These are phyloP conservation scores for Mongoloraphidia duomilia DNA, from an alignment of 2,888 invertebrate species.

Conservation along the genomic window DNA sequence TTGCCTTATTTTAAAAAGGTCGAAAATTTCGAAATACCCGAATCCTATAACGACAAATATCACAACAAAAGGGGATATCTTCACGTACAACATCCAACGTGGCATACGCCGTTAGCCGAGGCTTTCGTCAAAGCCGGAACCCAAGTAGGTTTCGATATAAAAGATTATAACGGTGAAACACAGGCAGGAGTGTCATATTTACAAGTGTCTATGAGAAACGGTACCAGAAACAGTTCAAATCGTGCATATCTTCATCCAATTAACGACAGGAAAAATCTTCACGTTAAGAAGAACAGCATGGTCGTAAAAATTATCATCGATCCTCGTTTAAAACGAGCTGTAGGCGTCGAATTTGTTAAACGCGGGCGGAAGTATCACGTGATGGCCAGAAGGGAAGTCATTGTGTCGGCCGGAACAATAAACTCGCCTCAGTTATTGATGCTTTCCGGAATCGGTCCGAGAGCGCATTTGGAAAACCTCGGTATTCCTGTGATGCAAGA, in stretches of 20 bases:
- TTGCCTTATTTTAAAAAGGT: slow-evolving; percentile 65
- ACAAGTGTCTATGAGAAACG: slow-evolving; percentile 49
- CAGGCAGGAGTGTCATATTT: slow-evolving; percentile 46
- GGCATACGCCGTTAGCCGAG: slow-evolving; percentile 33
- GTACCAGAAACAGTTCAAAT: slow-evolving; percentile 50
- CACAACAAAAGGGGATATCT: slow-evolving; percentile 43
- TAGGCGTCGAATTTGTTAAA: slow-evolving; percentile 44
- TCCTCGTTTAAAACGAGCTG: slow-evolving; percentile 36
- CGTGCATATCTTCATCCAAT: slow-evolving; percentile 50
- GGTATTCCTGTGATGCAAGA: slow-evolving; percentile 40
- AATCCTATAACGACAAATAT: slow-evolving; percentile 33
- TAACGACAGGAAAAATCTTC: slow-evolving; percentile 42
- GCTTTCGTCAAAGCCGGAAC: slow-evolving; percentile 46
- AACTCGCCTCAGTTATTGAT: slow-evolving; percentile 66
- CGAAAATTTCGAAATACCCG: slow-evolving; percentile 51
- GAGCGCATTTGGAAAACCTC: slow-evolving; percentile 37
- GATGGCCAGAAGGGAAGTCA: slow-evolving; percentile 52
- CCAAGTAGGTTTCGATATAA: slow-evolving; percentile 42
- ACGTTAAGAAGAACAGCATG: slow-evolving; percentile 42
- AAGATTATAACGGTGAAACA: slow-evolving; percentile 46
- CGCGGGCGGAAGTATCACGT: slow-evolving; percentile 35
- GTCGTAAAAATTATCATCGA: slow-evolving; percentile 45
- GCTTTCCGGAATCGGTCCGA: slow-evolving; percentile 64
- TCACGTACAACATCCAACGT: slow-evolving; percentile 38
- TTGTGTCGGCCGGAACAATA: slow-evolving; percentile 61